phyloP scores from a whole-genome alignment of 2,113 vertebrate genomes.

The Petroica traversi region DNA sequence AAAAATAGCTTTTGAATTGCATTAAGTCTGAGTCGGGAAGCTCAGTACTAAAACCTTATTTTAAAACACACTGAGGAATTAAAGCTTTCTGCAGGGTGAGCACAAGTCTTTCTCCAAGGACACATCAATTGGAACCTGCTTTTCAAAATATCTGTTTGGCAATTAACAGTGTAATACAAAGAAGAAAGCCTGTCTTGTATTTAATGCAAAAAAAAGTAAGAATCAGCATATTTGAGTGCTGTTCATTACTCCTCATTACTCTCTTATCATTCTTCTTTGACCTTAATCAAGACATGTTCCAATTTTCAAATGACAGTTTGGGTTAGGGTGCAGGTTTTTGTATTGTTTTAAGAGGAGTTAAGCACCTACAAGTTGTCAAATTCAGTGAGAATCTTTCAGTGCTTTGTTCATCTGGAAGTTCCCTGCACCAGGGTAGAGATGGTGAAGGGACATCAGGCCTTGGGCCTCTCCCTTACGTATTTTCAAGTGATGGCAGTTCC shows the following conservation, averaged over 20 bases:
- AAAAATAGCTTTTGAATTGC: slow-evolving; percentile 14
- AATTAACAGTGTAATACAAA: slow-evolving; percentile 19
- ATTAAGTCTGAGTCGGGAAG: slow-evolving; percentile 27
- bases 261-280: background rate
- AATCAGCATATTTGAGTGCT: slow-evolving; percentile 1
- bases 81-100: slow-evolving; percentile 43
- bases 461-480: accelerated
- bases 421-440: accelerated
- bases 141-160: slow-evolving; percentile 42
- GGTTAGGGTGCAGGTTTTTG: background rate
- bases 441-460: background rate
- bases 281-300: slow-evolving; percentile 1
- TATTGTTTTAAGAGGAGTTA: background rate
- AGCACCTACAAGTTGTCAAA: background rate
- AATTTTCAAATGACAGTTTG: background rate
- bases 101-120: slow-evolving; percentile 48
- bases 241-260: background rate
- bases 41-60: slow-evolving; percentile 17
- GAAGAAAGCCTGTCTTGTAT: slow-evolving; percentile 6
- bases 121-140: slow-evolving; percentile 21
- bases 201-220: background rate
- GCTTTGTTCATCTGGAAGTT: background rate
- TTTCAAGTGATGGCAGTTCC: background rate
- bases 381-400: background rate
- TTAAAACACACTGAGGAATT: slow-evolving; percentile 46